Base-by-base conservation (phyloP, 1,140 invertebrate genomes). In the Andricus grossulariae region DNA sequence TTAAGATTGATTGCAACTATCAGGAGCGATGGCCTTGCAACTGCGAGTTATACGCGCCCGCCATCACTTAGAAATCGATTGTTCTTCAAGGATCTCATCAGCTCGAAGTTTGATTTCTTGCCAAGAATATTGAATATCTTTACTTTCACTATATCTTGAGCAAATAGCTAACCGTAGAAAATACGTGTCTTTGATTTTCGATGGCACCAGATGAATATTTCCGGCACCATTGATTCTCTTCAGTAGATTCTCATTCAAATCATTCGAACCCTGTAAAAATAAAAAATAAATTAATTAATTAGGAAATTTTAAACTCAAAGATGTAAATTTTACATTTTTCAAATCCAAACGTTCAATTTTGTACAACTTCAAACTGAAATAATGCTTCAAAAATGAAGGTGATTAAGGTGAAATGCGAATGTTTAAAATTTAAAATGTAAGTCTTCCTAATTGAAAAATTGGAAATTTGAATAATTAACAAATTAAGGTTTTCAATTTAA, bases 191-290 rank as follows among this genome's bases (percentile, higher is more conserved):
- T 94, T 93, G 45, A 98, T 95, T 88, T 97, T 97, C 0, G 97
- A 96, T 0, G 98, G 97, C 0, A 99, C 97, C 76, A 99, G 92
- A 90, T 99, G 97, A 79, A 99, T 99, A 83, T 97, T 95, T 19
- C 97, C 96, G 51, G 97, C 95, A 0, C 95, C 96, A 86, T 99
- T 99, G 60, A 99, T 96, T 60, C 93, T 93, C 85, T 97, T 96
- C 55, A 98, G 88, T 0, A 99, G 90, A 1, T 92, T 90, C 88
- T 99, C 97, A 85, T 97, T 99, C 1, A 94, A 82, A 80, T 96
- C 95, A 87, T 99, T 99, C 8, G 93, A 92, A 6, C 95, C 96
- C 94, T 95, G 85, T 57, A 91, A 87, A 75, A 76, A 78, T 73
- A 80, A 51, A 60, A 52, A 72, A 10, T 57, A 25, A 3, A 73